Evolutionary conservation across 2,113 vertebrate genomes (phyloP).

Genomic region (Eonycteris spelaea): DNA sequence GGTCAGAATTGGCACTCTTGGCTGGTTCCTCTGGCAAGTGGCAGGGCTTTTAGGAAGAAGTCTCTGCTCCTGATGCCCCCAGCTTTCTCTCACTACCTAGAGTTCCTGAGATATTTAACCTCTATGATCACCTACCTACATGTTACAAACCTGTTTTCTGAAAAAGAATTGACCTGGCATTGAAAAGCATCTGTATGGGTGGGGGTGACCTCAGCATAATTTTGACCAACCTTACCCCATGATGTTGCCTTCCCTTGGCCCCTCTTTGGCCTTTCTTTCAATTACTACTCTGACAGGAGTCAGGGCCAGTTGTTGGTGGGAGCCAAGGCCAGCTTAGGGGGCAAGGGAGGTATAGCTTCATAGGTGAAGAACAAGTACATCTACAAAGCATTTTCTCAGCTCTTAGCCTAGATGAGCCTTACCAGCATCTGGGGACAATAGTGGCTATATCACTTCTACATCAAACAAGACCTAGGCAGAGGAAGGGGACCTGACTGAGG

Average conservation of each 20-base stretch:
- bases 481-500: background rate
- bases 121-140: background rate
- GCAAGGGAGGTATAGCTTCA: background rate
- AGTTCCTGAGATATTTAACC: background rate
- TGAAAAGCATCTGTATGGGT: slow-evolving; percentile 18
- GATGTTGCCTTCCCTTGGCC: background rate
- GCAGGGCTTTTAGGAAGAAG: slow-evolving; percentile 13
- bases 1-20: background rate
- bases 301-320: background rate
- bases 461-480: background rate
- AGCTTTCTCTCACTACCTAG: background rate
- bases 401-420: background rate
- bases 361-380: background rate
- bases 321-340: background rate
- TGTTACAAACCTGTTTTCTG: background rate
- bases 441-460: background rate
- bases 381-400: slow-evolving; percentile 29
- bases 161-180: background rate
- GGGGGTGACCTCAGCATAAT: background rate
- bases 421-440: background rate
- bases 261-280: background rate
- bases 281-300: background rate
- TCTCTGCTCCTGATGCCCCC: background rate
- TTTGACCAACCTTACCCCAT: background rate
- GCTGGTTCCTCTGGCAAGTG: background rate